Base-by-base conservation (phyloP, 2,797 vertebrate genomes). In the Thamnophis elegans region DNA sequence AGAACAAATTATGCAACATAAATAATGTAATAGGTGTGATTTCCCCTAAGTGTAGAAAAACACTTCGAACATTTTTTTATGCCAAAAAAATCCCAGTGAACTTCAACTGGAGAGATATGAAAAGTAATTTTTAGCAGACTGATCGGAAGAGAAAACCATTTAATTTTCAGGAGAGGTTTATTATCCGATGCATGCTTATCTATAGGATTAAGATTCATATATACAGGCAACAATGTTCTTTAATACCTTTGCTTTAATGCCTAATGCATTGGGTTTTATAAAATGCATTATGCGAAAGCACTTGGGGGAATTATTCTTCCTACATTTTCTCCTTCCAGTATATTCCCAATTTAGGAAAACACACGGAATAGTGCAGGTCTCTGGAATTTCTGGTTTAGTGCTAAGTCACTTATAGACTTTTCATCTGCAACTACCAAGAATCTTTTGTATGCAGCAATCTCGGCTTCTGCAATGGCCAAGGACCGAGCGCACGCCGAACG, bases 311-410 rank as follows among this genome's bases (percentile, higher is more conserved):
- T 47, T 82, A 12, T 47, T 12, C 20, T 82, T 47, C 42, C 73
- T 1, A 78, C 20, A 47, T 47, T 47, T 82, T 47, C 78, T 82
- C 22, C 20, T 82, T 25, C 22, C 78, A 82, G 78, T 25, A 47
- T 47, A 82, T 82, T 47, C 78, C 78, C 10, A 47, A 25, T 25
- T 25, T 47, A 82, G 42, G 42, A 47, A 82, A 47, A 82, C 42
- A 47, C 42, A 82, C 10, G 42, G 20, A 82, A 82, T 5, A 22
- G 78, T 47, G 42, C 20, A 82, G 20, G 42, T 82, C 42, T 47
- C 20, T 47, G 42, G 25, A 82, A 82, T 82, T 47, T 47, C 20
- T 82, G 42, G 60, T 94, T 94, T 94, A 93, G 94, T n/a, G 65
- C 26, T 5, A 0, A 36, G 78, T 82, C 73, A 47, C 11, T 47